Conservation (phyloP, 2,113 vertebrate species). For the Rostratula benghalensis region DNA sequence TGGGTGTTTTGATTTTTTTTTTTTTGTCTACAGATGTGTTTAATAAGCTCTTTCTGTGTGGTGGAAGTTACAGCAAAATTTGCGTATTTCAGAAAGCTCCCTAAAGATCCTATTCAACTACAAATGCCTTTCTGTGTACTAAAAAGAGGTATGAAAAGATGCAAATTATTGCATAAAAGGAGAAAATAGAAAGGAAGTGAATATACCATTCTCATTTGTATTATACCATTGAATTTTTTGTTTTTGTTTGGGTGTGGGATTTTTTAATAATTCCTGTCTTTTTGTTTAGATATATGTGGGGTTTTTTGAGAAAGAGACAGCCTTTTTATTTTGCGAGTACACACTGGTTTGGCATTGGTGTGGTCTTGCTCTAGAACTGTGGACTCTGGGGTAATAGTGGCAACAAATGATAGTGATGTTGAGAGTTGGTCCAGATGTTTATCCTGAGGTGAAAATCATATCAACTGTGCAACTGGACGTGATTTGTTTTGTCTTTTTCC, state of each 20-base stretch:
- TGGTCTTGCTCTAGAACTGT: background rate
- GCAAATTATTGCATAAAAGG: background rate
- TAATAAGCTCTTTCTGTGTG: background rate
- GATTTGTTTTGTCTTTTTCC: conserved; percentile 21
- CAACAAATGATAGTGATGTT: background rate
- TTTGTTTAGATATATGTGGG: background rate
- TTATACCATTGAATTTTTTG: background rate
- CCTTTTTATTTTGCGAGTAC: background rate
- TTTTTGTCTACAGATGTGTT: background rate
- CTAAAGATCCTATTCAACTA: background rate
- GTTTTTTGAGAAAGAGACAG: background rate
- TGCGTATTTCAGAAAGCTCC: background rate
- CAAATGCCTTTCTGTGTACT: background rate
- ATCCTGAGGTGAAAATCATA: conserved; percentile 32
- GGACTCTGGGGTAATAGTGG: background rate
- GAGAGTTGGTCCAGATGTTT: conserved; percentile 43
- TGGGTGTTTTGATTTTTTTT: background rate
- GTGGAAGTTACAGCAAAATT: background rate
- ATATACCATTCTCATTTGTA: background rate
- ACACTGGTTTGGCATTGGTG: background rate
- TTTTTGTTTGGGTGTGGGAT: accelerated
- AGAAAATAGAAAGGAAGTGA: background rate
- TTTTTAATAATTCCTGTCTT: background rate
- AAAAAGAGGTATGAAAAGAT: background rate
- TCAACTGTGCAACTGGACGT: background rate